A percentile compares a stretch with the other conserved stretches of the same genome.
phyloP scores from a whole-genome alignment of 2,888 invertebrate genomes.

The Dryadula phaetusa region DNA sequence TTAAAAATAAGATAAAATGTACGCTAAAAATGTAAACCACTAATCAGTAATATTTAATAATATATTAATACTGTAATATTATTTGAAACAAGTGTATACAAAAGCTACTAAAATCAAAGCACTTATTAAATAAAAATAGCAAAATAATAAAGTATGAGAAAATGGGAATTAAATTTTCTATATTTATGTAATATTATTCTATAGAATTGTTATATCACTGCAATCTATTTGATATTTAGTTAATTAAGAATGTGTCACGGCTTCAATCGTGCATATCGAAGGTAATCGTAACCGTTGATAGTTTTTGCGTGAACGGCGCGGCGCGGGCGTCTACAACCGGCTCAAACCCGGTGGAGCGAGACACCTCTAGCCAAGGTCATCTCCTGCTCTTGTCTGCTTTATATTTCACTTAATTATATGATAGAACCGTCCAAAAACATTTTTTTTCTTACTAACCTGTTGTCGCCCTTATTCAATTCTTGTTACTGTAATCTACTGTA shows the following conservation, averaged over 20 bases:
- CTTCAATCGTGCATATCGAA: conserved; percentile 62
- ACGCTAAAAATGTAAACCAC: neutral
- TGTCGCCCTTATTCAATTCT: conserved; percentile 49
- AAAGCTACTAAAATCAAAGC: neutral
- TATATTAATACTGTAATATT: neutral
- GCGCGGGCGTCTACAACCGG: conserved; percentile 52
- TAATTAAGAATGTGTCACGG: conserved; percentile 46
- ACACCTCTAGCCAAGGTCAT: conserved; percentile 70
- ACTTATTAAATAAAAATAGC: neutral
- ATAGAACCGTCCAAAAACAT: conserved; percentile 62
- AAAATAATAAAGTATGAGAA: neutral
- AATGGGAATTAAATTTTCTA: neutral
- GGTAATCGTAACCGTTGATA: conserved; percentile 56
- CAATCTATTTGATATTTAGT: conserved; percentile 12
- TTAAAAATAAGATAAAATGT: neutral
- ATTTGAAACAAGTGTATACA: neutral
- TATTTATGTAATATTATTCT: neutral
- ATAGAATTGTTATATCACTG: neutral
- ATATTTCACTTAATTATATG: conserved; percentile 64
- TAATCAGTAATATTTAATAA: neutral
- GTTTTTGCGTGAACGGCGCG: conserved; percentile 59
- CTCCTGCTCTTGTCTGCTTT: conserved; percentile 57
- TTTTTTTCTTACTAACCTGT: conserved; percentile 58
- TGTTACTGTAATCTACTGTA: conserved; percentile 51
- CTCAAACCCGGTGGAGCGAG: conserved; percentile 66